Evolutionary conservation across 2,113 vertebrate genomes (phyloP), one percentile per base, ranked within the genome.

Genomic region (Trichechus manatus): DNA sequence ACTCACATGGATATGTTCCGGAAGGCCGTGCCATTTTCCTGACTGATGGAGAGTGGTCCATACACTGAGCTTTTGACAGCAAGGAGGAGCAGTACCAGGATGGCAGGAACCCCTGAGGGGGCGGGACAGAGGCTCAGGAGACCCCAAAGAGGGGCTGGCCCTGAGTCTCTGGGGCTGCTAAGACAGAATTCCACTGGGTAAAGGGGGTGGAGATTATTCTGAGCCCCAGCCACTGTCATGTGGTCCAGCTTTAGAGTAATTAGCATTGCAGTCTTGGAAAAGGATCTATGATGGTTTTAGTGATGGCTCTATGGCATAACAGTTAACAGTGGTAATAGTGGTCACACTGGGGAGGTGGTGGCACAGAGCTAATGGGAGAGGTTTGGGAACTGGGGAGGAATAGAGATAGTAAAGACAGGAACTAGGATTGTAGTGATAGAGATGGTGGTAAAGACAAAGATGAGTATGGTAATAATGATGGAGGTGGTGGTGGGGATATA

Each of bases 1-100:
- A 97, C 98, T 98, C 95, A 98, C 98, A 98, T 95, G 80, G 97
- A 86, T 10, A 0, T 0, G 63, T 91, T 97, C 87, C 36, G 85
- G 97, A 79, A n/a, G 39, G 0, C 23, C 0, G 87, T 89, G 83
- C n/a, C 13, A 1, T 92, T 96, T 19, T 61, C 81, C 72, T 20
- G 81, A 85, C 39, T 77, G 56, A 7, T 1, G 5, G 82, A 88
- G 87, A 97, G 0, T 0, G 36, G 56, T 23, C 98, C 97, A 0
- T 98, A 98, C n/a, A 33, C 90, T 0, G 94, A 94, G 15, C 25
- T 86, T 27, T 87, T 61, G 59, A 59, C 7, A 23, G 88, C 10
- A 0, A 98, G 94, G 63, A 95, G 72, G 2, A 79, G 13, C 11
- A 98, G 33, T n/a, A 98, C 97, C 25, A 97, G 22, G 63, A 96